Evolutionary conservation across 2,888 invertebrate species (phyloP).

Genomic region (Dasysyrphus tricinctus): DNA sequence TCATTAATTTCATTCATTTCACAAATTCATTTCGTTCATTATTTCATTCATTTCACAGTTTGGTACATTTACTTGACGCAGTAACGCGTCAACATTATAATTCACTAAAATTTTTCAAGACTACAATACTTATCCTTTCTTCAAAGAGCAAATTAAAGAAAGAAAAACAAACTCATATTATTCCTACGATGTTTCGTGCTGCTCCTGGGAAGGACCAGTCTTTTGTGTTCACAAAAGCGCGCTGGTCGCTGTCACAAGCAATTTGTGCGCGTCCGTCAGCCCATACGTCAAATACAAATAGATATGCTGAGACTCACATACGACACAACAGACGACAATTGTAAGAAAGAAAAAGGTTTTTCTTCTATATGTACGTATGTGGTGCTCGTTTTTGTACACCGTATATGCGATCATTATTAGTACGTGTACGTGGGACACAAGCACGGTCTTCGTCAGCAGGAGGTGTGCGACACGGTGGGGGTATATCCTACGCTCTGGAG

Average conservation of each 20-base stretch:
- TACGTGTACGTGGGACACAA: background rate
- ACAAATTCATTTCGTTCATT: too few relatives aligned
- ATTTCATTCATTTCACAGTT: too few relatives aligned
- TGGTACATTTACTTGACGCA: too few relatives aligned
- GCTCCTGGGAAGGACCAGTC: constrained; percentile 51
- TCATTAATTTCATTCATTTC: too few relatives aligned
- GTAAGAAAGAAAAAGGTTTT: constrained; percentile 56
- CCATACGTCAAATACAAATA: constrained; percentile 69
- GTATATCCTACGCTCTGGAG: background rate
- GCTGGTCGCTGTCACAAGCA: constrained; percentile 72
- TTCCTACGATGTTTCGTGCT: constrained; percentile 62
- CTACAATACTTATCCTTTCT: constrained; percentile 2
- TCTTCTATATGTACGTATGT: background rate
- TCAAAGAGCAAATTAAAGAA: background rate
- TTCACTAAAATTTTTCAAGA: background rate
- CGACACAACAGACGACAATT: constrained; percentile 23
- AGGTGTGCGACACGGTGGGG: background rate
- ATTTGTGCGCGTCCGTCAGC: constrained; percentile 70
- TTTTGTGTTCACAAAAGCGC: constrained; percentile 68
- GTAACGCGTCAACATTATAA: too few relatives aligned
- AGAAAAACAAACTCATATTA: constrained; percentile 34
- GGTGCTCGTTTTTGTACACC: constrained; percentile 48
- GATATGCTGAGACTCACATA: constrained; percentile 47
- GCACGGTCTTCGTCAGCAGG: too few relatives aligned
- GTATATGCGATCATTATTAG: constrained; percentile 69